Conservation (phyloP, 2,113 vertebrate species). For the Nematolebias whitei region DNA sequence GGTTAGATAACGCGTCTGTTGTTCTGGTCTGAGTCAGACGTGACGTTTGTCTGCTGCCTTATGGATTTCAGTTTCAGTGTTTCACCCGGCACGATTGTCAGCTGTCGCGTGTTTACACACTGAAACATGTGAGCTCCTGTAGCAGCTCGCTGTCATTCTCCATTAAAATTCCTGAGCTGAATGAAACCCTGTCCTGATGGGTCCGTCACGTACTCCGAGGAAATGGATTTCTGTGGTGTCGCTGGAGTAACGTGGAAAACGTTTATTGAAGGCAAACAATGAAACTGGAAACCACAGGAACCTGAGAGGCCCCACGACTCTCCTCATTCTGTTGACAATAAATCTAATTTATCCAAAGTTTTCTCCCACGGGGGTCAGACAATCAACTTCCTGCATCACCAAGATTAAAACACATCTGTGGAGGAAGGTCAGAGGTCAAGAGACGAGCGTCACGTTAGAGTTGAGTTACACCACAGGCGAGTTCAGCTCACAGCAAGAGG, state of each 20-base stretch:
- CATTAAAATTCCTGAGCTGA: conserved; percentile 9
- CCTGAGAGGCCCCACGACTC: background rate
- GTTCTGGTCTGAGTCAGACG: too few relatives aligned
- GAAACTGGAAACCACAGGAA: background rate
- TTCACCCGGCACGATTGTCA: too few relatives aligned
- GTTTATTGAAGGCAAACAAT: background rate
- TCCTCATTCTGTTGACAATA: too few relatives aligned
- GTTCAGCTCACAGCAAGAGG: background rate
- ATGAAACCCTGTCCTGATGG: background rate
- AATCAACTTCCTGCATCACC: background rate
- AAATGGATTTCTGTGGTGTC: background rate
- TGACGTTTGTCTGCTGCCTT: background rate
- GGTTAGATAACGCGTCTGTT: background rate
- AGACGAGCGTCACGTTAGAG: background rate
- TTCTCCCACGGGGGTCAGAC: conserved; percentile 4
- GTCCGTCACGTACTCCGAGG: background rate
- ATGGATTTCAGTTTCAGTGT: background rate
- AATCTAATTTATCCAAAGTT: background rate
- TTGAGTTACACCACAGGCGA: background rate
- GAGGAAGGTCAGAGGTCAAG: conserved; percentile 1
- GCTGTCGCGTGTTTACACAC: background rate
- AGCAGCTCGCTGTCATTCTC: background rate
- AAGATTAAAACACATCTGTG: background rate
- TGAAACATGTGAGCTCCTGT: background rate
- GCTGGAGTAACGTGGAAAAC: background rate